Conservation (phyloP, 2,113 vertebrate genomes). For the Motacilla tschutschensis region DNA sequence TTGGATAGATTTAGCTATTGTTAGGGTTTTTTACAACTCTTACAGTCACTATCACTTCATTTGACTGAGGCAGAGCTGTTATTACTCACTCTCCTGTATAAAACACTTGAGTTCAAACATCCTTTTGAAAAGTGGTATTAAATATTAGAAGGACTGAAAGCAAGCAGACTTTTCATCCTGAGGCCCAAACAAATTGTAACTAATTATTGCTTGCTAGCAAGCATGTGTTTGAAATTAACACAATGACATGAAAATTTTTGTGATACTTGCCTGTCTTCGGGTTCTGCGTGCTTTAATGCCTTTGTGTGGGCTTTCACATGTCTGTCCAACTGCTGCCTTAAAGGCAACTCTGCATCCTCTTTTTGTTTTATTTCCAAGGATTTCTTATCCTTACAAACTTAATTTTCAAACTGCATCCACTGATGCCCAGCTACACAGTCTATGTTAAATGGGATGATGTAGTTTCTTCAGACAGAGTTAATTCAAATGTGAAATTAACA, state of each 20-base stretch:
- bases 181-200: neutral
- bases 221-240: neutral
- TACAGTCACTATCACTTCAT: neutral
- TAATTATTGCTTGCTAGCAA: neutral
- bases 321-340: neutral
- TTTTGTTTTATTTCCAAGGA: neutral
- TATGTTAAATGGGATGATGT: neutral
- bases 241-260: neutral
- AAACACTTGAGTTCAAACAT: neutral
- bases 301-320: neutral
- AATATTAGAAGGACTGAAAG: neutral
- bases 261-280: neutral
- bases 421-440: rapidly evolving
- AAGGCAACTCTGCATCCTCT: neutral
- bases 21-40: neutral
- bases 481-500: neutral
- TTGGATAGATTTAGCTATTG: neutral
- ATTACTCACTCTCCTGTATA: neutral
- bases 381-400: neutral
- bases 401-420: neutral
- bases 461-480: neutral
- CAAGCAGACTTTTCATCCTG: neutral
- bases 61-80: neutral
- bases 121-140: neutral
- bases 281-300: neutral